Percentiles rank a stretch among this genome's conserved stretches.
Evolutionary conservation across 2,113 vertebrate species (phyloP).

Genomic region (Proterorhinus semilunaris): DNA sequence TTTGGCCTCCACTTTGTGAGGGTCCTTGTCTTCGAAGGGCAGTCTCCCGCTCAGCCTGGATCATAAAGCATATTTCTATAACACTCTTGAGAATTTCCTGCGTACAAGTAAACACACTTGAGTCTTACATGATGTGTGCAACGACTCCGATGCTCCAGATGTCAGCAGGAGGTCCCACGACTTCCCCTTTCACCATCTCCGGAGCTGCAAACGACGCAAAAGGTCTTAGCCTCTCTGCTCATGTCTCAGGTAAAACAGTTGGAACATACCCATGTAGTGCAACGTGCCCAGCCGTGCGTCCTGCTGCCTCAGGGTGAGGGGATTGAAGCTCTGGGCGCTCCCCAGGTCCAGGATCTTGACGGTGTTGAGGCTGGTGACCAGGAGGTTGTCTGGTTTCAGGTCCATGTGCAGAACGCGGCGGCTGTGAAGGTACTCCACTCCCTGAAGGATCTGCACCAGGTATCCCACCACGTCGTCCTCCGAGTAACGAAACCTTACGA

Average conservation of each 20-base stretch:
- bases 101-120: background rate
- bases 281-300: slow-evolving; percentile 79
- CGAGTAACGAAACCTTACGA: slow-evolving; percentile 88
- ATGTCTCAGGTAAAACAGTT: too few species aligned
- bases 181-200: slow-evolving; percentile 91
- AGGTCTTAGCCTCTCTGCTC: too few species aligned
- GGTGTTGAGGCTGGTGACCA: slow-evolving; percentile 84
- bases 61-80: background rate
- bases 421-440: slow-evolving; percentile 89
- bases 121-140: slow-evolving; percentile 87
- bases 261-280: slow-evolving; percentile 88
- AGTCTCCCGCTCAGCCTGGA: slow-evolving; percentile 90
- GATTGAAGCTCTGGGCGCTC: slow-evolving; percentile 90
- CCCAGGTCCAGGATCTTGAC: slow-evolving; percentile 95
- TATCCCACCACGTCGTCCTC: slow-evolving; percentile 92
- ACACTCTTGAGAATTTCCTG: background rate
- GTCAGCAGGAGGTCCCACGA: slow-evolving; percentile 89
- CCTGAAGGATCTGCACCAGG: slow-evolving; percentile 89
- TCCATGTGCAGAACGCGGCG: slow-evolving; percentile 88
- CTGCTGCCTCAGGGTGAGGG: slow-evolving; percentile 81
- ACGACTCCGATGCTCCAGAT: slow-evolving; percentile 90
- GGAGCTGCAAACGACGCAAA: slow-evolving; percentile 79
- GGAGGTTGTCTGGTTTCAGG: slow-evolving; percentile 91
- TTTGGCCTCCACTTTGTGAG: slow-evolving; percentile 81
- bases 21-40: slow-evolving; percentile 86